phyloP scores from a whole-genome alignment of 2,797 vertebrate species.

The Cryptoprocta ferox region DNA sequence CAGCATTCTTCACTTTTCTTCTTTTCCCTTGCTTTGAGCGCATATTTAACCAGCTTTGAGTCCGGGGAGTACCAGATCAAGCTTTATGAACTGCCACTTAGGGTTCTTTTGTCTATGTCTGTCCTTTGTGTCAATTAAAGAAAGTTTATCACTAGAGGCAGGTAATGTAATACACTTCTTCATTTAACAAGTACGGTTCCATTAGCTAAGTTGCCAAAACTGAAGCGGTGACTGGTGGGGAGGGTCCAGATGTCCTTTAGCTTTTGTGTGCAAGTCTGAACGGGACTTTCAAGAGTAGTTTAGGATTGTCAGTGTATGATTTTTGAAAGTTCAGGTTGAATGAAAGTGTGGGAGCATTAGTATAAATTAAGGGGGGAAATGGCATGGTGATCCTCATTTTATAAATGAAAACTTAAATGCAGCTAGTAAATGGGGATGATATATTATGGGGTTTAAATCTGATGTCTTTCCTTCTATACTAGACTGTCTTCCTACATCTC shows the following conservation, averaged over 20 bases:
- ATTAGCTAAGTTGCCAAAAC: neutral
- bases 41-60: neutral
- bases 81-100: neutral
- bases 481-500: neutral
- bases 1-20: neutral
- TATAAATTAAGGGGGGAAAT: slow-evolving; percentile 5
- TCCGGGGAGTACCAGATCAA: neutral
- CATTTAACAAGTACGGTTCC: neutral
- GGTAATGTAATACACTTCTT: neutral
- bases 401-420: neutral
- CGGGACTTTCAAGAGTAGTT: neutral
- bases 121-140: neutral
- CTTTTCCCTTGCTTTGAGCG: neutral
- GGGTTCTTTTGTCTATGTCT: neutral
- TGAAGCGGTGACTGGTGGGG: neutral
- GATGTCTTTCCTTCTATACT: neutral
- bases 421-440: neutral
- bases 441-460: neutral
- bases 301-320: neutral
- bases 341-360: slow-evolving; percentile 31
- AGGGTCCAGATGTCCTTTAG: neutral
- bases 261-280: neutral
- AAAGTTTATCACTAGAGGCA: neutral
- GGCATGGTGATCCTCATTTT: neutral
- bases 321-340: slow-evolving; percentile 28